Evolutionary conservation across 1,140 invertebrate genomes (phyloP).

Genomic region (Apis mellifera): DNA sequence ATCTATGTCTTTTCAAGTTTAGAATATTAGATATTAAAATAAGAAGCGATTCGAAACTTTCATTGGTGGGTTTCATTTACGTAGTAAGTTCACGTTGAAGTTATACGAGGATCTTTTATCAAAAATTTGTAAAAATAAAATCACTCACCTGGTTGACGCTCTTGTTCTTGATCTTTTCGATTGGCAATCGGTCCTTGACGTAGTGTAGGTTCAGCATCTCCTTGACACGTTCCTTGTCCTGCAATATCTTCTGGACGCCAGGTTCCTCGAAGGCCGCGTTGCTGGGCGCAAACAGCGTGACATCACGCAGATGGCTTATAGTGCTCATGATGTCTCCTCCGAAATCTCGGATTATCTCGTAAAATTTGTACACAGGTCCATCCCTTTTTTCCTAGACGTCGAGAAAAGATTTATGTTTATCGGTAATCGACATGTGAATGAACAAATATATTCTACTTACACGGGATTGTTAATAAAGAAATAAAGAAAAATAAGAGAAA

Average conservation of each 20-base stretch:
- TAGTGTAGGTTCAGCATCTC: conserved; percentile 92
- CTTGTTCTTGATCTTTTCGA: conserved; percentile 88
- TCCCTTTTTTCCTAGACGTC: conserved; percentile 87
- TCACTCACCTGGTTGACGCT: conserved; percentile 86
- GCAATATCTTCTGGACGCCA: conserved; percentile 86
- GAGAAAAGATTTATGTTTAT: conserved; percentile 63
- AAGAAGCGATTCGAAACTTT: conserved; percentile 24
- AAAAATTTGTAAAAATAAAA: neutral
- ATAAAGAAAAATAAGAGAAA: conserved; percentile 10
- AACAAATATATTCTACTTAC: conserved; percentile 11
- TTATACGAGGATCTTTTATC: too few relatives aligned
- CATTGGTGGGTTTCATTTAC: too few relatives aligned
- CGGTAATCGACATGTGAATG: conserved; percentile 9
- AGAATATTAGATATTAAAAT: neutral
- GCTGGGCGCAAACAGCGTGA: conserved; percentile 94
- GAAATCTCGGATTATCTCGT: conserved; percentile 88
- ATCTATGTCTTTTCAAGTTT: too few relatives aligned
- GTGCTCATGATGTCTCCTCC: conserved; percentile 88
- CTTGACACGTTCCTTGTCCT: conserved; percentile 85
- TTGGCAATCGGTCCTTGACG: conserved; percentile 86
- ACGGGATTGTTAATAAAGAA: conserved; percentile 27
- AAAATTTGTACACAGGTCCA: conserved; percentile 91
- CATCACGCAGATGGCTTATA: conserved; percentile 86
- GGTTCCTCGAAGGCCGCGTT: conserved; percentile 90
- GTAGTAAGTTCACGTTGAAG: too few relatives aligned